Base-by-base conservation (phyloP, 2,113 vertebrate species). In the Onychostoma macrolepis region DNA sequence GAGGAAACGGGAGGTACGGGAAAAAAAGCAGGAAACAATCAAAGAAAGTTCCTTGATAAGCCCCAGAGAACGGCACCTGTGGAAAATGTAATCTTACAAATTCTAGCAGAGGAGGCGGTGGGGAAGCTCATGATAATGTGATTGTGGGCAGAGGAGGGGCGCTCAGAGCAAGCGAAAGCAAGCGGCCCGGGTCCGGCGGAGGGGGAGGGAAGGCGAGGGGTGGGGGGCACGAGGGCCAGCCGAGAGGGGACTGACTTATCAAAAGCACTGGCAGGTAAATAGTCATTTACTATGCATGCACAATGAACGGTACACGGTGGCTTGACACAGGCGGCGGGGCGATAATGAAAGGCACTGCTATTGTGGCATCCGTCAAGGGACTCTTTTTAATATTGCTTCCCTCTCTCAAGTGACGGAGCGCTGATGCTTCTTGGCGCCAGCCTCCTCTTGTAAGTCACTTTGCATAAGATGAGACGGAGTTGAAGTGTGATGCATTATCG, bases 241-340 rank as follows among this genome's bases (percentile, higher is more conserved):
- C n/a, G 76, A 28, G 93, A 94, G 94, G 93, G 93, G 94, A 94
- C 89, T 92, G 93, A 94, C 95, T 96, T 96, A 96, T 96, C 96
- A 96, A 95, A 96, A 94, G 94, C 94, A 85, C 91, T 95, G 96
- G 94, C 96, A 96, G 96, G 96, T 97, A 97, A 97, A 97, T 95
- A 97, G 95, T 96, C 95, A 96, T 97, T 96, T 96, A 96, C 95
- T 95, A 96, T 95, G 95, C 95, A 95, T 96, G 95, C 95, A 96
- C 95, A 96, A 96, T 96, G 96, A 96, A 94, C 92, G 94, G 94
- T 95, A 96, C 94, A 95, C 94, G 89, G 94, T 94, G 94, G 94
- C 96, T 95, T 96, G 96, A 96, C 96, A 96, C 94, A 83, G 89
- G 86, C 87, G 85, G 79, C 61, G 28, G 93, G 94, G 94, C 92